Base-by-base conservation (phyloP, 2,888 invertebrate genomes). In the Ecdyonurus torrentis region DNA sequence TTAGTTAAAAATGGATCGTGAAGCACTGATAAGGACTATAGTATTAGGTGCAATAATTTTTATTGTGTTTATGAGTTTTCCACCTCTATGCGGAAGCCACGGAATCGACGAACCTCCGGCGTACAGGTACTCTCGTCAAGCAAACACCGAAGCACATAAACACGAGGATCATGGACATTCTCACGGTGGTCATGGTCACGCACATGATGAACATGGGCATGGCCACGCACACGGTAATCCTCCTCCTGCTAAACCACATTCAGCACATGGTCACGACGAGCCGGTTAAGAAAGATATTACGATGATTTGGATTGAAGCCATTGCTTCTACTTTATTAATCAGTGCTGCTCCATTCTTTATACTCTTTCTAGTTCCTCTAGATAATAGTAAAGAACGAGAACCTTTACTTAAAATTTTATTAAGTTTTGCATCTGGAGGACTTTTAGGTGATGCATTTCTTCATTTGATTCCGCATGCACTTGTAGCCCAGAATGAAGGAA, bases 401-500 rank as follows among this genome's bases (percentile, higher is more conserved):
- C 89, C 93, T 1, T 77, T 93, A 52, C 77, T 98, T 5, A 98
- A 97, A 77, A 83, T 55, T 55, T 22, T 96, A 60, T 75, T 96
- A 59, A 91, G 93, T 19, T 96, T 96, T 76, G 96, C 95, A 0
- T 93, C 95, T 1, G 94, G 96, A 58, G 94, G 99, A 59, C 80
- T 99, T 18, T 80, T 99, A 0, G 99, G 99, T 5, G 99, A 99
- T 79, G 98, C 99, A 0, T 99, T 99, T 75, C 81, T 99, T 3
- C 99, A 99, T 77, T 79, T 99, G 66, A 99, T 99, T 72, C 99
- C 99, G 1, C 99, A 99, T 76, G 96, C 99, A 59, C 81, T 87
- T 25, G 79, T 79, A 67, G 82, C 84, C 0, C 80, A 82, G 64
- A 71, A 78, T 66, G 73, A 70, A 2, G 71, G 71, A 0, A 60